These are phyloP conservation scores for Drosophila antonietae DNA, from an alignment of 2,888 invertebrate species.

Conservation along the genomic window DNA sequence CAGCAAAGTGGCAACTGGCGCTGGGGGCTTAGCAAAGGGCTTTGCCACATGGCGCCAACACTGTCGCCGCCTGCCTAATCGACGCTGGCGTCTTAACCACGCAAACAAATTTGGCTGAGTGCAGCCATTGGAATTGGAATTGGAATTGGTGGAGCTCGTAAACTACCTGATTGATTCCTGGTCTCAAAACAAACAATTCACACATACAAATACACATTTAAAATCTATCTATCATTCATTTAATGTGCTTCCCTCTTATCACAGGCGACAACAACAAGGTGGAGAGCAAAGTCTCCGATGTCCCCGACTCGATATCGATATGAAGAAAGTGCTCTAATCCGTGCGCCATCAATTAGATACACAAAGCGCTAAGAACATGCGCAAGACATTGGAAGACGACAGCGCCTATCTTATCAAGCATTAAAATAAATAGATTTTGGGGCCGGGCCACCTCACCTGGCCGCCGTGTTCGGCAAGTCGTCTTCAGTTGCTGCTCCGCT, in stretches of 20 bases:
- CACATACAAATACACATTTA: neutral
- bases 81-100: slow-evolving; percentile 40
- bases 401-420: slow-evolving; percentile 64
- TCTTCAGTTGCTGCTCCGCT: slow-evolving; percentile 58
- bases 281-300: slow-evolving; percentile 4
- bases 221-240: slow-evolving; percentile 66
- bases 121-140: slow-evolving; percentile 27
- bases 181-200: slow-evolving; percentile 32
- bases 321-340: slow-evolving; percentile 73
- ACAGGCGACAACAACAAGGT: slow-evolving; percentile 14
- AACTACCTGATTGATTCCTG: slow-evolving; percentile 70
- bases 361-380: slow-evolving; percentile 30
- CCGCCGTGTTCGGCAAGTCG: slow-evolving; percentile 31
- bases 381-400: slow-evolving; percentile 58
- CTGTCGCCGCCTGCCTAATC: slow-evolving; percentile 45
- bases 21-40: slow-evolving; percentile 49
- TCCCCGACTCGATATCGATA: slow-evolving; percentile 46
- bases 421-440: slow-evolving; percentile 61
- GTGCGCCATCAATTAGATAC: slow-evolving; percentile 74
- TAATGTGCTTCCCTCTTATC: slow-evolving; percentile 59
- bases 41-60: slow-evolving; percentile 61
- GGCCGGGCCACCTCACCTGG: slow-evolving; percentile 48
- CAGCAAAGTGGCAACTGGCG: slow-evolving; percentile 31
- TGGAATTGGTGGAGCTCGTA: slow-evolving; percentile 20
- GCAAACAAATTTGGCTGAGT: slow-evolving; percentile 66